Percentiles rank a stretch among this genome's conserved stretches.
Conservation (phyloP, 2,797 vertebrate species). For the Fundulus diaphanus region DNA sequence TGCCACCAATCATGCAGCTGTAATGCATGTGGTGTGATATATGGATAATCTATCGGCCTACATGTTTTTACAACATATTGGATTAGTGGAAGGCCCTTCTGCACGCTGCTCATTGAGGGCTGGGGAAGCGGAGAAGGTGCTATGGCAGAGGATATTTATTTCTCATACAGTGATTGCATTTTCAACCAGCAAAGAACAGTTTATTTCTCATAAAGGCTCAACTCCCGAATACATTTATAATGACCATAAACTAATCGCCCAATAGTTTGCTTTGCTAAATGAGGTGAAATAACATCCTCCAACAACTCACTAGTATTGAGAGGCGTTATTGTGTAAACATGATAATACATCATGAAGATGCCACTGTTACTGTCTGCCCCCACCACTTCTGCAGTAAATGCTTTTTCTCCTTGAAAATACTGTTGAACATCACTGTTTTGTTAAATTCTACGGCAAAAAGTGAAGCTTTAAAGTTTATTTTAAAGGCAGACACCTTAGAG, state of each 20-base stretch:
- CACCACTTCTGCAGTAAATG: background rate
- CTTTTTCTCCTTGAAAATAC: background rate
- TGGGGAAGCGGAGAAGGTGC: slow-evolving; percentile 11
- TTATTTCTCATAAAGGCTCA: slow-evolving; percentile 57
- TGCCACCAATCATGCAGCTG: slow-evolving; percentile 45
- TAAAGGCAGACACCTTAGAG: background rate
- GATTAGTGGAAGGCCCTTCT: slow-evolving; percentile 55
- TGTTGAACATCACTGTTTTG: background rate
- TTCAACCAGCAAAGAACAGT: slow-evolving; percentile 39
- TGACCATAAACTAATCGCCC: slow-evolving; percentile 64
- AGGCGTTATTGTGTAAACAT: slow-evolving; percentile 42
- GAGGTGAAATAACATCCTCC: slow-evolving; percentile 62
- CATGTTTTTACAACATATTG: slow-evolving; percentile 73
- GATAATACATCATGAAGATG: slow-evolving; percentile 45
- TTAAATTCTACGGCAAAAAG: background rate
- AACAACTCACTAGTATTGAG: slow-evolving; percentile 36
- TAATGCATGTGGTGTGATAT: slow-evolving; percentile 52
- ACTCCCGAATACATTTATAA: slow-evolving; percentile 42
- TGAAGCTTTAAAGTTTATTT: background rate
- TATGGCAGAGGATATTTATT: slow-evolving; percentile 45
- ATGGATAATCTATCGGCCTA: slow-evolving; percentile 65
- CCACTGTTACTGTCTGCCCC: slow-evolving; percentile 19
- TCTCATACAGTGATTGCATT: slow-evolving; percentile 55
- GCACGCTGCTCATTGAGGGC: slow-evolving; percentile 17
- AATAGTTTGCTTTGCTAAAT: slow-evolving; percentile 60